phyloP scores from a whole-genome alignment of 2,888 invertebrate genomes.

The Octodonta nipae region DNA sequence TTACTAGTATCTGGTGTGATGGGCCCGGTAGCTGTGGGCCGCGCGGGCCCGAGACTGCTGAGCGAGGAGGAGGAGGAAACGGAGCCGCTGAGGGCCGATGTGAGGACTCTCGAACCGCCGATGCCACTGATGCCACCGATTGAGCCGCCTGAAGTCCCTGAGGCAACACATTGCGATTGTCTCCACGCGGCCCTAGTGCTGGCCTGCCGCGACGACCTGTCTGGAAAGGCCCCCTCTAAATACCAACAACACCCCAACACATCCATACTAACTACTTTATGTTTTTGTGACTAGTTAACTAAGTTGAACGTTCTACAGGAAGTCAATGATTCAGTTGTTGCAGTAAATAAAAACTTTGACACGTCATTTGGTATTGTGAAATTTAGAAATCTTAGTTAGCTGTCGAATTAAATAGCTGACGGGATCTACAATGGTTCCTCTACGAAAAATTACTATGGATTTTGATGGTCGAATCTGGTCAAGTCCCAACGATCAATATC shows the following conservation, averaged over 20 bases:
- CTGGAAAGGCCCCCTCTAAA: constrained; percentile 51
- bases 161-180: constrained; percentile 72
- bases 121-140: constrained; percentile 37
- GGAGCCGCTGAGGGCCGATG: constrained; percentile 72
- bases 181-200: constrained; percentile 68
- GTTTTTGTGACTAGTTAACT: too few species aligned
- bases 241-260: constrained; percentile 36
- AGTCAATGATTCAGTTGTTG: too few species aligned
- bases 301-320: too few species aligned
- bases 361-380: too few species aligned
- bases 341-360: too few species aligned
- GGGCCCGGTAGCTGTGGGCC: constrained; percentile 50
- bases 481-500: too few species aligned
- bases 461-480: too few species aligned
- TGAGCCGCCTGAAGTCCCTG: constrained; percentile 38
- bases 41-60: constrained; percentile 46
- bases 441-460: too few species aligned
- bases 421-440: too few species aligned
- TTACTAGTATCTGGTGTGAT: constrained; percentile 58
- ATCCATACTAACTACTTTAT: constrained; percentile 25
- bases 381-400: too few species aligned
- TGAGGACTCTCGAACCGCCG: constrained; percentile 41
- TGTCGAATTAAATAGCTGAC: too few species aligned
- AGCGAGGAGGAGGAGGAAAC: constrained; percentile 53
- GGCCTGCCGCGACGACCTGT: constrained; percentile 77